Base-by-base conservation (phyloP, 2,113 vertebrate genomes). In the Pandion haliaetus region DNA sequence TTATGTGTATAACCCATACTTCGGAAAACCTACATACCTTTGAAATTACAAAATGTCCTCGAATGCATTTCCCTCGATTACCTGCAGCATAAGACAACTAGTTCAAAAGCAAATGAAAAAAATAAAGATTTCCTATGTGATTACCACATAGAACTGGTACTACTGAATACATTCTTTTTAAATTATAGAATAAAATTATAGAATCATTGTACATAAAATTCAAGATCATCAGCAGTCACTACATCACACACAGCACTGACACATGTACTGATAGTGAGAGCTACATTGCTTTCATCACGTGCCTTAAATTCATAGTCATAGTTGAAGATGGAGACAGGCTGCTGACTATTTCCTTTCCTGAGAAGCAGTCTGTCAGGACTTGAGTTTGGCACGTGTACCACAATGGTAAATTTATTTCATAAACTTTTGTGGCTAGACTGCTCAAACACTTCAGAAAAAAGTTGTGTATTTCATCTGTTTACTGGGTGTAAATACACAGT, bases 251-350 rank as follows among this genome's bases (percentile, higher is more conserved):
- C 32, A 63, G 50, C 32, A 34, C 32, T 44, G 18, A 81, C 4
- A n/a, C 34, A 36, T 3, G 4, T 24, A 54, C 17, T 0, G 3
- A 42, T 4, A 36, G 9, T 1, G 8, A 52, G 3, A 47, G 7
- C 9, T 36, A 28, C 19, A 23, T 3, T 31, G 24, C 7, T 84
- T 70, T 49, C 36, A 28, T 17, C 50, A 11, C 1, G 6, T 20
- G 17, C 36, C 40, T 61, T 40, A 21, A 82, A 85, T 78, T 62
- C 3, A 2, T 3, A 83, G 62, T 12, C 26, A 13, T 7, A 62
- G 21, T 1, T 57, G 70, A 55, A 76, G 66, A 42, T 5, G 10
- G 28, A 82, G 14, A 70, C 12, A 44, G 47, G 59, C 40, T 20
- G 15, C n/a, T 55, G 8, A 20, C 36, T 36, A 11, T 28, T 45